Conservation (phyloP, 2,888 invertebrate species). For the Nemurella pictetii region DNA sequence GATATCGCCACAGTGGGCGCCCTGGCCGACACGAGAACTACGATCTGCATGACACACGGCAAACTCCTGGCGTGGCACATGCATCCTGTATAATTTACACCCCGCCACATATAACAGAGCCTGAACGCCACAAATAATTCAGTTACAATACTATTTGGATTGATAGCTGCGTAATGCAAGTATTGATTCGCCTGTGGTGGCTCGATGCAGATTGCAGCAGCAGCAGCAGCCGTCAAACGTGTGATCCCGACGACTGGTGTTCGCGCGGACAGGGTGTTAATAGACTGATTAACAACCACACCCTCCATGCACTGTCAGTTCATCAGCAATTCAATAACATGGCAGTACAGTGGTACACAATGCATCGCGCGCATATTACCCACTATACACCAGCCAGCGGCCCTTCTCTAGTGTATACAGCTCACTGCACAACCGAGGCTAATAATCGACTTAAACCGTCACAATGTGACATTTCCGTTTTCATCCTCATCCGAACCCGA, state of each 20-base stretch:
- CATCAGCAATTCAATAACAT: conserved; percentile 31
- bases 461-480: conserved; percentile 37
- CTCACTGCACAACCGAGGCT: conserved; percentile 12
- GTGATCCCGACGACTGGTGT: not conserved
- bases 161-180: not conserved
- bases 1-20: too few species aligned
- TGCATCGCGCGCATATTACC: not conserved
- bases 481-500: not conserved
- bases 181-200: not conserved
- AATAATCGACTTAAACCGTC: conserved; percentile 19
- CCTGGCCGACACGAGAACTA: too few species aligned
- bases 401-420: not conserved
- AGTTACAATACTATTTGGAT: not conserved
- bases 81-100: not conserved
- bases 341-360: not conserved
- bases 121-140: not conserved
- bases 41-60: too few species aligned
- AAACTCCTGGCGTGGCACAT: too few species aligned
- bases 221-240: not conserved
- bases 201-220: not conserved
- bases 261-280: conserved; percentile 9
- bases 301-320: conserved; percentile 30
- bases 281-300: conserved; percentile 26
- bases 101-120: not conserved
- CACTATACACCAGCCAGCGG: not conserved